A percentile compares a stretch with the other conserved stretches of the same genome.
Evolutionary conservation across 2,888 invertebrate species (phyloP).

Genomic region (Folsomia candida): DNA sequence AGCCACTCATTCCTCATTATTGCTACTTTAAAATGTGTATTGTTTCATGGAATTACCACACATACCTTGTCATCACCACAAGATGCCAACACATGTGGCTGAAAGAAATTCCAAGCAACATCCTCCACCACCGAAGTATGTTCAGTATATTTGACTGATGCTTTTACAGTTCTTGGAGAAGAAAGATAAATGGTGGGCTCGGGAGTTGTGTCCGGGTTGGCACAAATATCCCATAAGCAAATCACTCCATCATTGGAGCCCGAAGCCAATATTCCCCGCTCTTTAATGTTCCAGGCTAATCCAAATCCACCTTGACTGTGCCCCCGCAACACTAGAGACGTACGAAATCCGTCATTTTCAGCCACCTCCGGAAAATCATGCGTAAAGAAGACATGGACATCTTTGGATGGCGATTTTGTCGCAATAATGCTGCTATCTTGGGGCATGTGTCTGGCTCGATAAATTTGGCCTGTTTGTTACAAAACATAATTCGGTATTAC

Average conservation of each 20-base stretch:
- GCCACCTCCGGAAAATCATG: conserved; percentile 21
- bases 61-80: conserved; percentile 30
- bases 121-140: conserved; percentile 27
- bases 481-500: conserved; percentile 6
- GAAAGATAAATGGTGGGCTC: conserved; percentile 13
- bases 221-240: conserved; percentile 27
- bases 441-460: conserved; percentile 28
- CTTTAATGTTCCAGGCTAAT: conserved; percentile 23
- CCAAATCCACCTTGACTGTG: conserved; percentile 29
- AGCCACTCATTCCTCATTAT: no score
- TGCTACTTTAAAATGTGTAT: no score
- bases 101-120: conserved; percentile 28
- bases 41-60: neutral
- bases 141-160: conserved; percentile 4
- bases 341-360: conserved; percentile 18
- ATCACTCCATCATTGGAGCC: conserved; percentile 21
- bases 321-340: conserved; percentile 22
- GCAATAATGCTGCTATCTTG: conserved; percentile 25
- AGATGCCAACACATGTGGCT: conserved; percentile 21
- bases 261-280: conserved; percentile 23
- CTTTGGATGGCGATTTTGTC: conserved; percentile 27
- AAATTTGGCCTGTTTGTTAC: conserved; percentile 19
- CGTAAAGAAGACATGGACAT: conserved; percentile 24
- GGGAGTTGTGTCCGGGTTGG: conserved; percentile 4
- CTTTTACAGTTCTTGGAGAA: no score